phyloP scores from a whole-genome alignment of 2,888 invertebrate species.

The Apotomis betuletana region DNA sequence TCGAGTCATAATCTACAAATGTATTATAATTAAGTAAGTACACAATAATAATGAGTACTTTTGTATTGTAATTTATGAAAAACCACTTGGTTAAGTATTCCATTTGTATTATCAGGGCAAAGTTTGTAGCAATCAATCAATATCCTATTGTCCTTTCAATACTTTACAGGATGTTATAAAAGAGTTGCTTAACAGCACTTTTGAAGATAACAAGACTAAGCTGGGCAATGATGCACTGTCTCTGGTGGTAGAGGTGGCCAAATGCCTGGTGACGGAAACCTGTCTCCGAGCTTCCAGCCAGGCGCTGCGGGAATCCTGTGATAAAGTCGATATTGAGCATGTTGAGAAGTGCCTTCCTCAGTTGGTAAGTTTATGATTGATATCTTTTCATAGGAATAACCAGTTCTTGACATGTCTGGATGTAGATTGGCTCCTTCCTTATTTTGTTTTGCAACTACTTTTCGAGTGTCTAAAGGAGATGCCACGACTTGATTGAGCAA shows the following conservation, averaged over 20 bases:
- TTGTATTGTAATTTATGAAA: too few species aligned
- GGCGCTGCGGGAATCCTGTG: conserved; percentile 74
- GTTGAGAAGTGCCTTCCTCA: conserved; percentile 83
- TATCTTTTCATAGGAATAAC: too few species aligned
- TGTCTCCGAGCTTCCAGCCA: conserved; percentile 79
- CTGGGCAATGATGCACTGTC: conserved; percentile 80
- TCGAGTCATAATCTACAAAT: background rate
- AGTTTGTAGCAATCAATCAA: too few species aligned
- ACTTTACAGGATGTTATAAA: conserved; percentile 78
- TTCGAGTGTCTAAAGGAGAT: too few species aligned
- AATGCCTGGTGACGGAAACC: conserved; percentile 81
- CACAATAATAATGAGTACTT: too few species aligned
- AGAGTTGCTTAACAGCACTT: conserved; percentile 79
- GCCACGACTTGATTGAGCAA: too few species aligned
- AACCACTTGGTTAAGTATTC: too few species aligned
- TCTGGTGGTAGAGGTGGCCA: conserved; percentile 80
- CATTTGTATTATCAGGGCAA: too few species aligned
- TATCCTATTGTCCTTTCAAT: background rate
- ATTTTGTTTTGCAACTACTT: too few species aligned
- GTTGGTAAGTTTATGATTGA: conserved; percentile 64
- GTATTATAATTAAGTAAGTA: background rate
- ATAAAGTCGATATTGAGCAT: conserved; percentile 78
- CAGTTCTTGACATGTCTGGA: too few species aligned
- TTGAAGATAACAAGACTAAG: conserved; percentile 82
- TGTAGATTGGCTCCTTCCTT: too few species aligned